Evolutionary conservation across 2,113 vertebrate species (phyloP), one percentile per base, ranked within the genome.

Genomic region (Merops nubicus): DNA sequence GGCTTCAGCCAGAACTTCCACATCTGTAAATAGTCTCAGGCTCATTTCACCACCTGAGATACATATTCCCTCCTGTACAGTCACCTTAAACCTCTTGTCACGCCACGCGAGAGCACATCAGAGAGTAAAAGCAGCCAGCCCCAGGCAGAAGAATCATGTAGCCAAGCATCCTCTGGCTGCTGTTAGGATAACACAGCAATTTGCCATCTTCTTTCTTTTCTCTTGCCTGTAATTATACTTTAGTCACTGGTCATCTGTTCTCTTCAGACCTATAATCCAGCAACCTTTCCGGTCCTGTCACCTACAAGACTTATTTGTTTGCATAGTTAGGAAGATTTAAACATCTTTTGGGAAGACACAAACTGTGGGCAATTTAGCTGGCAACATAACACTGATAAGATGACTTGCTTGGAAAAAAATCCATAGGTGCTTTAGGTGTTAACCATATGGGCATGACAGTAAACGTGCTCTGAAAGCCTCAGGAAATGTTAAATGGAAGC

Each of bases 181-280:
- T 70, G 33, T 81, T 84, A 76, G 79, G 47, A 72, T 77, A 91
- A 91, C 62, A 70, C 29, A 87, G 84, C 79, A 93, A 95, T 96
- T 92, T 94, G 29, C 68, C 47, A 51, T 68, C 51, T 94, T 89
- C 77, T 73, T 85, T 78, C 88, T 95, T 48, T 20, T 87, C 54
- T 88, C 88, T 84, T 6, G 7, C 51, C 93, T 96, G 56, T 95
- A 96, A 94, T 97, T 96, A 96, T 62, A 40, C 76, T 93, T 92
- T 88, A 90, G 84, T 92, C 20, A 22, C 76, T 81, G 76, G 12
- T 91, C 83, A 84, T 81, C 95, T 81, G 28, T 70, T 92, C 56
- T 81, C 25, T 68, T 77, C 57, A 91, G 76, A 84, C 93, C 82
- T 94, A 57, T 95, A 93, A 95, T 94, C 76, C 28, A 36, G 51